phyloP scores from a whole-genome alignment of 2,888 invertebrate species.

The Tetragonisca angustula region DNA sequence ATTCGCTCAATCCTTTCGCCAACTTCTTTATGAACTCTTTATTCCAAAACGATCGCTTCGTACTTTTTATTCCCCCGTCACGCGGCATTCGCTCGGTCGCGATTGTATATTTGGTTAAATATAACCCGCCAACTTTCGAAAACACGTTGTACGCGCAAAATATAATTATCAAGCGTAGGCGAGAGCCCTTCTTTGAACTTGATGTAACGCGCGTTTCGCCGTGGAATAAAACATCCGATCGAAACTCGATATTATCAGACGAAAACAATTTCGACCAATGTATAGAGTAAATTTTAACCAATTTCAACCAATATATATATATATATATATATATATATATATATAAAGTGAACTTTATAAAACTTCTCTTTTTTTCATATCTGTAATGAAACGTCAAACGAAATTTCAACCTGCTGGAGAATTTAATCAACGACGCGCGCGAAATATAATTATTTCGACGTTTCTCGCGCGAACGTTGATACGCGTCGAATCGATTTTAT shows the following conservation, averaged over 20 bases:
- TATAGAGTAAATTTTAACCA: no score
- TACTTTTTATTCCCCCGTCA: background rate
- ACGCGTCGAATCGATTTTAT: no score
- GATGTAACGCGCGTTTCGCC: no score
- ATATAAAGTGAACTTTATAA: background rate
- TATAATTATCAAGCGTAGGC: background rate
- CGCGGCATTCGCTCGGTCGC: background rate
- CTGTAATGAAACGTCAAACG: no score
- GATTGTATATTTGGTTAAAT: background rate
- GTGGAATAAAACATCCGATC: background rate
- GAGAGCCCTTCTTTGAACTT: background rate
- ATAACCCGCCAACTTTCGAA: background rate
- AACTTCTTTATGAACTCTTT: background rate
- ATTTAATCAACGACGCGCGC: background rate
- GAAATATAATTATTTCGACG: background rate
- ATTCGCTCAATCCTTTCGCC: conserved; percentile 1
- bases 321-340: no score
- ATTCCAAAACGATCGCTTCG: background rate
- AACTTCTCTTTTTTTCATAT: background rate
- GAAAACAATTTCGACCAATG: background rate
- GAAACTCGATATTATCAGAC: no score
- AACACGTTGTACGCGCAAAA: background rate
- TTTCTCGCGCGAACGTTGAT: no score
- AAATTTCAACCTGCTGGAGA: background rate
- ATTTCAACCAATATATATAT: no score